These are phyloP conservation scores for Trochalopteron elliotii DNA, from an alignment of 2,113 vertebrate species.

Conservation along the genomic window DNA sequence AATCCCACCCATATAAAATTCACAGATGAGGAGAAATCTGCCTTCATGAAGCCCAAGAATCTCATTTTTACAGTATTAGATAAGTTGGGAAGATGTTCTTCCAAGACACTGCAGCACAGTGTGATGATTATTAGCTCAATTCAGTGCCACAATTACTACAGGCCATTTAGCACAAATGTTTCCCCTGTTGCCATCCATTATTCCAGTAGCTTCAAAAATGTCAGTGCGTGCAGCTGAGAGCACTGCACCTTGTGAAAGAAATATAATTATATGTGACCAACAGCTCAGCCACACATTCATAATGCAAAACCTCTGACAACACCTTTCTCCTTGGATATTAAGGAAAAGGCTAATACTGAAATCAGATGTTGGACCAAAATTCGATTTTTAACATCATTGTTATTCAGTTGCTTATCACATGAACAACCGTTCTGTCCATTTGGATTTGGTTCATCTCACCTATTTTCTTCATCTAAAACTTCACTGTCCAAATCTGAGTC, in stretches of 20 bases:
- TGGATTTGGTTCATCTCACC: not conserved
- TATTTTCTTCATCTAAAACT: not conserved
- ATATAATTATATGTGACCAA: not conserved
- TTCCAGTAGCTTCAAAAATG: not conserved
- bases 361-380: not conserved
- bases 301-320: not conserved
- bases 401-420: not conserved
- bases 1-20: not conserved
- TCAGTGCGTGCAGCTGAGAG: not conserved
- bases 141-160: constrained; percentile 31
- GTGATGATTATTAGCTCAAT: constrained; percentile 16
- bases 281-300: not conserved
- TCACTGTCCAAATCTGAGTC: not conserved
- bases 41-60: not conserved
- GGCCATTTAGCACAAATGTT: constrained; percentile 35
- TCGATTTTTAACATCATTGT: fast-evolving
- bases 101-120: not conserved
- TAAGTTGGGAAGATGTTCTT: constrained; percentile 11
- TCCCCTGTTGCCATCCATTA: constrained; percentile 31
- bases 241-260: not conserved
- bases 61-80: not conserved
- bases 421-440: not conserved
- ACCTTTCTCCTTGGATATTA: not conserved
- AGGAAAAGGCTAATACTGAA: not conserved
- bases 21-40: not conserved